A percentile compares a stretch with the other conserved stretches of the same genome.
Evolutionary conservation across 2,888 invertebrate species (phyloP).

Genomic region (Meiosimyza decipiens): DNA sequence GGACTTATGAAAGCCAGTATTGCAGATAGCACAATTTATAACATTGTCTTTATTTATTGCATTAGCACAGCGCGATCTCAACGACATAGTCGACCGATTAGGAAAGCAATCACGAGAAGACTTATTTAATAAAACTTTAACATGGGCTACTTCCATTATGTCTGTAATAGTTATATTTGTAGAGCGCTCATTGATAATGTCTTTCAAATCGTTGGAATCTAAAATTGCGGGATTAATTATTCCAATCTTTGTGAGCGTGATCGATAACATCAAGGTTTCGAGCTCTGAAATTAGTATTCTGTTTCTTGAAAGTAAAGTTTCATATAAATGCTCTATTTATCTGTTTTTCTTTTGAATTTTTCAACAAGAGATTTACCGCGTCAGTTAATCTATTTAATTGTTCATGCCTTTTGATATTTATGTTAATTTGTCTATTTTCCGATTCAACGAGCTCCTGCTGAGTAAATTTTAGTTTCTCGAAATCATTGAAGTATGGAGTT

Average conservation of each 20-base stretch:
- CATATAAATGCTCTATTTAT: constrained; percentile 38
- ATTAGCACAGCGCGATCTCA: too few relatives aligned
- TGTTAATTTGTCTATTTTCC: constrained; percentile 28
- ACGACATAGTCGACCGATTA: too few relatives aligned
- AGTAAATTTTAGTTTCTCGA: constrained; percentile 34
- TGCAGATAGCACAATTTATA: too few relatives aligned
- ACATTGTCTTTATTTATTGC: too few relatives aligned
- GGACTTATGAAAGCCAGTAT: too few relatives aligned
- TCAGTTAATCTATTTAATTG: constrained; percentile 38
- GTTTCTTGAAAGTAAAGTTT: constrained; percentile 39
- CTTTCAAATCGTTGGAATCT: constrained; percentile 10
- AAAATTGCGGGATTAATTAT: background rate
- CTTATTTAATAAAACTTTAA: constrained; percentile 37
- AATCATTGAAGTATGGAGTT: constrained; percentile 38
- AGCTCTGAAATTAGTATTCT: constrained; percentile 30
- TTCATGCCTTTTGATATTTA: constrained; percentile 34
- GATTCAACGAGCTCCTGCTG: constrained; percentile 33
- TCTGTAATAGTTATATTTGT: constrained; percentile 35
- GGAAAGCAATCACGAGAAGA: too few relatives aligned
- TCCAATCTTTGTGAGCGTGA: constrained; percentile 2
- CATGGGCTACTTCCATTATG: constrained; percentile 34
- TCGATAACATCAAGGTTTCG: background rate
- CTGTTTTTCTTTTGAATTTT: constrained; percentile 30
- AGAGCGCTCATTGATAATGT: constrained; percentile 34
- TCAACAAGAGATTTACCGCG: constrained; percentile 29